phyloP scores from a whole-genome alignment of 2,797 vertebrate species.

The Urosaurus nigricauda region DNA sequence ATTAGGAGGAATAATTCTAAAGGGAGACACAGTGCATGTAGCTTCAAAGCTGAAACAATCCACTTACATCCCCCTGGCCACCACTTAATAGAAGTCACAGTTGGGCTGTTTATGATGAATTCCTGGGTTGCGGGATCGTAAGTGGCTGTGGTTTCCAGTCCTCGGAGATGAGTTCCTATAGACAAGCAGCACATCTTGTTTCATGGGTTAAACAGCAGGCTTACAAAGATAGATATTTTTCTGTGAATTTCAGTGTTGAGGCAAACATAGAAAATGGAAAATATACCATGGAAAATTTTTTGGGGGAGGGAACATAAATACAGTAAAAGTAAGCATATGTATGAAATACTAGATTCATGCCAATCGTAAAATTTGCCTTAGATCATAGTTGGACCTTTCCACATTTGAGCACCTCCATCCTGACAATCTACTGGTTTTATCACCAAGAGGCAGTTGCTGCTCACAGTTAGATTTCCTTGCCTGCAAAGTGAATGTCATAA shows the following conservation, averaged over 20 bases:
- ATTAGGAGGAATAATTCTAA: neutral
- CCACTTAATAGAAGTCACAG: conserved; percentile 98
- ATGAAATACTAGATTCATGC: neutral
- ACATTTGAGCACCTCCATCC: conserved; percentile 63
- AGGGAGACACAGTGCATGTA: neutral
- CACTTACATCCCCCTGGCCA: conserved; percentile 98
- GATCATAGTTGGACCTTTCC: conserved; percentile 10
- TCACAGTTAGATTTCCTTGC: neutral
- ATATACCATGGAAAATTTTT: neutral
- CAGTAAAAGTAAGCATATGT: neutral
- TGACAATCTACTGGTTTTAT: conserved; percentile 41
- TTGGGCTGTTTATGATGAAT: conserved; percentile 96
- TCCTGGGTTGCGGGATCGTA: conserved; percentile 94
- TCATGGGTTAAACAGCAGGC: conserved; percentile 29
- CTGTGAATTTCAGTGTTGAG: conserved; percentile 61
- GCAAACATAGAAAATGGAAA: conserved; percentile 10
- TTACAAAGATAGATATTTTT: conserved; percentile 9
- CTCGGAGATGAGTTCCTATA: conserved; percentile 93
- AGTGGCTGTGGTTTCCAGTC: conserved; percentile 95
- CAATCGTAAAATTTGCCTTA: neutral
- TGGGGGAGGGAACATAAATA: neutral
- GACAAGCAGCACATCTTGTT: conserved; percentile 48
- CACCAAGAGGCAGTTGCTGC: neutral
- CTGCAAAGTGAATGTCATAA: conserved; percentile 25
- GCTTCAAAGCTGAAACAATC: conserved; percentile 35